Conservation (phyloP, 2,888 invertebrate species). For the Meandrusa payeni region DNA sequence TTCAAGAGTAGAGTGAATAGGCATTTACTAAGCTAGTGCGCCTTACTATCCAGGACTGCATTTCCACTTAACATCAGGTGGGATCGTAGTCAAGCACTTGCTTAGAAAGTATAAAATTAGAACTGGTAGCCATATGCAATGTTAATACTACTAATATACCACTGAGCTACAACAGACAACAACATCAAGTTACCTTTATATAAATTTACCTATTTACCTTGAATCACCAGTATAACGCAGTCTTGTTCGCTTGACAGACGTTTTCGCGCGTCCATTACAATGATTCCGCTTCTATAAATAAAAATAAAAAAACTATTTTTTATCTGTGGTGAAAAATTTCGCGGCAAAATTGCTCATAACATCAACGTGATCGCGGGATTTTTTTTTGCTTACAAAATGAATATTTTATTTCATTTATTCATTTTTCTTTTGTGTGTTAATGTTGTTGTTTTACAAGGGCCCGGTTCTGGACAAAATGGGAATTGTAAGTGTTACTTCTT, state of each 20-base stretch:
- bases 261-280: conserved; percentile 1
- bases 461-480: conserved; percentile 58
- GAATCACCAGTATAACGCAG: conserved; percentile 6
- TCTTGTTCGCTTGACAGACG: conserved; percentile 7
- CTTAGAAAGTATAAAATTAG: no score
- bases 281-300: not conserved
- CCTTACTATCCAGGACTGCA: no score
- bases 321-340: no score
- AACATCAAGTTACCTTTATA: conserved; percentile 3
- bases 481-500: conserved; percentile 50
- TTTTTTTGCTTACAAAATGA: conserved; percentile 38
- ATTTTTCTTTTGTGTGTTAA: conserved; percentile 46
- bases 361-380: conserved; percentile 31
- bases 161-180: conserved; percentile 5
- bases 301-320: no score
- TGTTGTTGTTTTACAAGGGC: conserved; percentile 49
- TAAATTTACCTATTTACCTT: conserved; percentile 16
- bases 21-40: no score
- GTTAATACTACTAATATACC: no score
- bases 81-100: no score
- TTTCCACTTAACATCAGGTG: no score
- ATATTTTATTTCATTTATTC: conserved; percentile 39
- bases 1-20: no score
- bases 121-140: no score
- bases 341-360: not conserved